Percentiles rank a stretch among this genome's conserved stretches.
Conservation (phyloP, 1,140 invertebrate genomes). For the Propsilocerus akamusi region DNA sequence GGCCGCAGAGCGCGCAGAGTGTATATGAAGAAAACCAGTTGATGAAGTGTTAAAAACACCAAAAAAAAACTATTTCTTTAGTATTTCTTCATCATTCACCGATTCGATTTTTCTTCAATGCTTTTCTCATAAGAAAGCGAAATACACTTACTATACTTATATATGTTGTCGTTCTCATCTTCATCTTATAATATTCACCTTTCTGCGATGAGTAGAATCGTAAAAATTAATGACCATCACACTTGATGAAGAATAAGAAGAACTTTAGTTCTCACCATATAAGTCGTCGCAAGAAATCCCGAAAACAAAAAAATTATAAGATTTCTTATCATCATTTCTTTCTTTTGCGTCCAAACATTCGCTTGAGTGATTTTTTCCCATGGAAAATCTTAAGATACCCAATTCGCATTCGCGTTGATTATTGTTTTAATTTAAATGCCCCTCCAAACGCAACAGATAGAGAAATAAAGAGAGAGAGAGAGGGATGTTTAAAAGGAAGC, state of each 20-base stretch:
- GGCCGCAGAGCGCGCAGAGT: not conserved
- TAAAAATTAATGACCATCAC: slow-evolving; percentile 1
- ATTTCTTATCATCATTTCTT: slow-evolving; percentile 1
- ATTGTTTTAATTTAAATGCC: no score
- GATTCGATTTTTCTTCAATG: no score
- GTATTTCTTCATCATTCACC: no score
- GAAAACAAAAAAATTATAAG: not conserved
- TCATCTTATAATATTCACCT: no score
- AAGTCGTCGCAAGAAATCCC: not conserved
- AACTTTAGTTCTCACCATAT: not conserved
- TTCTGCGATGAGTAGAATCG: no score
- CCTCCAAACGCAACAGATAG: no score
- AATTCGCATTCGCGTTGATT: not conserved
- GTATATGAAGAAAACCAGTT: not conserved
- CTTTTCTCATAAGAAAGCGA: no score
- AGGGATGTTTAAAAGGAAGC: not conserved
- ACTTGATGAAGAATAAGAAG: not conserved
- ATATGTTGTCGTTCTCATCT: no score
- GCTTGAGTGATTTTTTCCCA: slow-evolving; percentile 3
- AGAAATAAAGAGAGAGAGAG: no score
- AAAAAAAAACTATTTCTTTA: no score
- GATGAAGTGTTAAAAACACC: slow-evolving; percentile 2
- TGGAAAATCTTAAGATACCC: not conserved
- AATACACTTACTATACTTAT: no score
- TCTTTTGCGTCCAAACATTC: no score